phyloP scores from a whole-genome alignment of 2,113 vertebrate species.

The Eidolon helvum region DNA sequence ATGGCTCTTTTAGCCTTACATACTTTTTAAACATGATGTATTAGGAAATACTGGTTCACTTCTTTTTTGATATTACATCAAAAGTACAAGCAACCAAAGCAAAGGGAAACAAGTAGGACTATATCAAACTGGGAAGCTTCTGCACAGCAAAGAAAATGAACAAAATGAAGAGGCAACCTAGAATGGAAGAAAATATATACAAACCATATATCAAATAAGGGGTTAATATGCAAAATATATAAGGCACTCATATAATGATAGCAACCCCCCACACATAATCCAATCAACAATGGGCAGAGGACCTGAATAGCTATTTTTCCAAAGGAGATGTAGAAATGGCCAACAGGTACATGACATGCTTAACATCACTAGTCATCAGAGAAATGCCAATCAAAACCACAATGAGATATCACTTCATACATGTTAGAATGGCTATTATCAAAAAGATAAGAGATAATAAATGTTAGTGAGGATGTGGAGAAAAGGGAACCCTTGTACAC shows the following conservation, averaged over 20 bases:
- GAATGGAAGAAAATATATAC: neutral
- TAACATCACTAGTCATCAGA: neutral
- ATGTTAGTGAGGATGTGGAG: neutral
- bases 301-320: neutral
- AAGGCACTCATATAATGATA: neutral
- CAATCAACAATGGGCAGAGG: neutral
- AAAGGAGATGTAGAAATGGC: neutral
- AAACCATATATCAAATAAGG: neutral
- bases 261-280: neutral
- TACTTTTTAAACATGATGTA: neutral
- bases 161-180: neutral
- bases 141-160: neutral
- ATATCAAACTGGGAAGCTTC: neutral
- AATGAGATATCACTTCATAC: neutral
- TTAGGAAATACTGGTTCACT: neutral
- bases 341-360: neutral
- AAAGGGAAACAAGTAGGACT: neutral
- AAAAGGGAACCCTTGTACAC: neutral
- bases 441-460: neutral
- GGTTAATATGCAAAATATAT: neutral
- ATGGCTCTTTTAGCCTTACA: neutral
- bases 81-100: neutral
- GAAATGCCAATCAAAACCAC: neutral
- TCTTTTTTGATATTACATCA: neutral
- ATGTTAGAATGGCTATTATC: neutral